Conservation (phyloP, 2,888 invertebrate genomes). For the Sarcophaga subvicina region DNA sequence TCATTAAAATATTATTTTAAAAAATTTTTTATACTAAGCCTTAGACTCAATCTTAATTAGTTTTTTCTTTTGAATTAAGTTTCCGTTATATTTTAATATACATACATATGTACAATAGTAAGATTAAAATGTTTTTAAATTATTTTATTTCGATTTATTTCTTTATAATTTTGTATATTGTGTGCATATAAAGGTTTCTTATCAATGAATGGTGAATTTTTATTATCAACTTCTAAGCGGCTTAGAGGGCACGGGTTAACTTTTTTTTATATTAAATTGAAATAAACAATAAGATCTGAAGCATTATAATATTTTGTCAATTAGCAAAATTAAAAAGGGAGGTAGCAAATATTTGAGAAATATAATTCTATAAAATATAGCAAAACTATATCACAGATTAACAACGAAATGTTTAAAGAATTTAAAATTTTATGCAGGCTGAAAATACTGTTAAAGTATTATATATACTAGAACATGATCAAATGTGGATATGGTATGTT, state of each 20-base stretch:
- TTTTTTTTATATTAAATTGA: slow-evolving; percentile 6
- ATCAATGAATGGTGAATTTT: slow-evolving; percentile 23
- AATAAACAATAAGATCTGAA: neutral
- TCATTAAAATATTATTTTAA: too few relatives aligned
- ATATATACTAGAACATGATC: too few relatives aligned
- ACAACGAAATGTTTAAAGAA: too few relatives aligned
- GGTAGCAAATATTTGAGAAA: too few relatives aligned
- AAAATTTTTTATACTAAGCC: too few relatives aligned
- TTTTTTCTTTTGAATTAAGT: neutral
- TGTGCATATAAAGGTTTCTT: slow-evolving; percentile 16
- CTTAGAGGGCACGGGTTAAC: slow-evolving; percentile 28
- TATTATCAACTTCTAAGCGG: slow-evolving; percentile 37
- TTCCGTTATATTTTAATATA: slow-evolving; percentile 1
- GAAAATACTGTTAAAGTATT: too few relatives aligned
- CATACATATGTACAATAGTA: neutral
- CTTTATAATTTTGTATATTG: neutral
- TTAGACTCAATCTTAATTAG: slow-evolving; percentile 2
- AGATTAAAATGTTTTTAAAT: slow-evolving; percentile 1
- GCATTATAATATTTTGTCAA: too few relatives aligned
- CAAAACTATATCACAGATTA: too few relatives aligned
- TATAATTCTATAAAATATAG: too few relatives aligned
- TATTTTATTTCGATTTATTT: neutral
- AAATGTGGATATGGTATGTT: too few relatives aligned
- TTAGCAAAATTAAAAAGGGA: too few relatives aligned
- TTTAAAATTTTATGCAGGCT: too few relatives aligned